These are phyloP conservation scores for Sakesphorus luctuosus DNA, from an alignment of 2,113 vertebrate genomes.

Conservation along the genomic window DNA sequence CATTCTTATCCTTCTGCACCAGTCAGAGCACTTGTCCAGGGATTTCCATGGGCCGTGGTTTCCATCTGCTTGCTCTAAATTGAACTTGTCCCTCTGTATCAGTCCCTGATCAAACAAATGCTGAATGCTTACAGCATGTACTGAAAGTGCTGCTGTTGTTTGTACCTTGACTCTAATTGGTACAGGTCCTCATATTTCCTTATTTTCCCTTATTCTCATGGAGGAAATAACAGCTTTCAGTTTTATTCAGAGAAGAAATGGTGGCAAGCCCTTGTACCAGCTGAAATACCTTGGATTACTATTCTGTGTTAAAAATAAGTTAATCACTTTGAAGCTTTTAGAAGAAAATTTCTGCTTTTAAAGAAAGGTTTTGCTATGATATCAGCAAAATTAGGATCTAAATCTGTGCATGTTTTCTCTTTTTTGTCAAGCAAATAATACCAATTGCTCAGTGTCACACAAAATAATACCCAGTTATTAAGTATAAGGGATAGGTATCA, in stretches of 20 bases:
- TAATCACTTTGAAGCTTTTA: neutral
- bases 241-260: neutral
- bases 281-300: neutral
- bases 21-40: neutral
- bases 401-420: neutral
- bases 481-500: neutral
- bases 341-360: neutral
- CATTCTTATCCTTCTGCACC: neutral
- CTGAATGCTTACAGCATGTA: neutral
- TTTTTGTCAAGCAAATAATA: neutral
- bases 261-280: neutral
- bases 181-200: neutral
- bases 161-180: neutral
- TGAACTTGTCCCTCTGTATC: neutral
- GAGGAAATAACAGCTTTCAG: neutral
- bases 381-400: neutral
- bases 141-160: neutral
- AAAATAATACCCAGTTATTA: neutral
- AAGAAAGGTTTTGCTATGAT: neutral
- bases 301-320: neutral
- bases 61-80: neutral
- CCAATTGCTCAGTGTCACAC: neutral
- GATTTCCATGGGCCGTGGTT: neutral
- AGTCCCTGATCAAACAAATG: neutral
- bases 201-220: neutral